A percentile compares a stretch with the other conserved stretches of the same genome.
phyloP scores from a whole-genome alignment of 2,113 vertebrate genomes.

The Orthonyx spaldingii region DNA sequence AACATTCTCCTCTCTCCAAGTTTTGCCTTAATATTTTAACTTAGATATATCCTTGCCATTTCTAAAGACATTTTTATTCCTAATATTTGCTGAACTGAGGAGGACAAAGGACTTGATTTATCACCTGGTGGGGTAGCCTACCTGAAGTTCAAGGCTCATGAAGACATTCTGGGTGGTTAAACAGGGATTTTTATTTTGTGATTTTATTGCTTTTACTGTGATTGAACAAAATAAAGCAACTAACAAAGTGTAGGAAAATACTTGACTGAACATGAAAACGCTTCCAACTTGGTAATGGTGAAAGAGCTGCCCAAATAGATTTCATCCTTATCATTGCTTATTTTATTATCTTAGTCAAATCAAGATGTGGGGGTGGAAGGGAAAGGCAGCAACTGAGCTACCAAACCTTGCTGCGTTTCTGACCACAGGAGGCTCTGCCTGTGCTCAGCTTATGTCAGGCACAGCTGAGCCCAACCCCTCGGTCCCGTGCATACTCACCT shows the following conservation, averaged over 20 bases:
- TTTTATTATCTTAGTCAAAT: not conserved
- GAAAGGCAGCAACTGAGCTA: not conserved
- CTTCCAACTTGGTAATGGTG: not conserved
- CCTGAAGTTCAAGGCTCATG: not conserved
- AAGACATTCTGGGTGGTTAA: not conserved
- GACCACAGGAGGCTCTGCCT: not conserved
- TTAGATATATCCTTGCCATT: not conserved
- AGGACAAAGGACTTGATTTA: not conserved
- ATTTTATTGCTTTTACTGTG: not conserved
- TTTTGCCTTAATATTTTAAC: not conserved
- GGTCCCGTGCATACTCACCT: fast-evolving
- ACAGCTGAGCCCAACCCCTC: not conserved
- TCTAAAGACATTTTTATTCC: not conserved
- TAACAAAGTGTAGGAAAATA: not conserved
- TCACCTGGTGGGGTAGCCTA: not conserved
- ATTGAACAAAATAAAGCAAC: not conserved
- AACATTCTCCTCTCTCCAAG: not conserved
- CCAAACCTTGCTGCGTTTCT: not conserved
- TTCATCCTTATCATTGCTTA: not conserved
- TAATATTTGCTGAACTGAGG: not conserved
- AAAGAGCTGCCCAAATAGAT: not conserved
- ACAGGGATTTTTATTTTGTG: not conserved
- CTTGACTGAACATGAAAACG: not conserved
- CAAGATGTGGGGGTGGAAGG: not conserved
- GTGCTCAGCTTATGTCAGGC: not conserved